A percentile compares a stretch with the other conserved stretches of the same genome.
These are phyloP conservation scores for Neotoma lepida DNA, from an alignment of 2,113 vertebrate genomes.

Conservation along the genomic window DNA sequence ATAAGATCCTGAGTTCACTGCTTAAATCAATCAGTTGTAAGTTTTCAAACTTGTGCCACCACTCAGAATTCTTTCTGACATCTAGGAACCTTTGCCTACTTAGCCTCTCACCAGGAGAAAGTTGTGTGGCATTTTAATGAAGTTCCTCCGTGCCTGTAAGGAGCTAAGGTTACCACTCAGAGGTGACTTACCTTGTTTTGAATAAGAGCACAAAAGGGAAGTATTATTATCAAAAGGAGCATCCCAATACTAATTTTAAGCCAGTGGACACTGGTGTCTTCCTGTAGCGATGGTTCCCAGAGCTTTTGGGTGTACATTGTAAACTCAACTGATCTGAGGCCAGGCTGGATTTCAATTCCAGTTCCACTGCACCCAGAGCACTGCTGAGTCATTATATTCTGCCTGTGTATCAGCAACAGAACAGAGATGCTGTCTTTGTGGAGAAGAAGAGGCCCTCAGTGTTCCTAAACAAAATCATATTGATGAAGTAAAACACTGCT, in stretches of 20 bases:
- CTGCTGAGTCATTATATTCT: not conserved
- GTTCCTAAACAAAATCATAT: not conserved
- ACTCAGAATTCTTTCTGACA: constrained; percentile 38
- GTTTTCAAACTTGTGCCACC: not conserved
- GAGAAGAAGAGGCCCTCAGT: not conserved
- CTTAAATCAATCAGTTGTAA: not conserved
- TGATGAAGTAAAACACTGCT: not conserved
- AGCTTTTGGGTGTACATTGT: not conserved
- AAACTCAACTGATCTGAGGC: not conserved
- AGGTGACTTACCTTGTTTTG: constrained; percentile 39
- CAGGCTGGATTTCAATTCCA: not conserved
- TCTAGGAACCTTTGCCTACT: not conserved
- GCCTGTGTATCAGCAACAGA: not conserved
- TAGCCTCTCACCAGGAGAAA: not conserved
- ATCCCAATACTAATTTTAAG: constrained; percentile 11
- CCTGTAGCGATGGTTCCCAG: not conserved
- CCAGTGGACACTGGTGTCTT: not conserved
- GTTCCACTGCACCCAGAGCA: not conserved
- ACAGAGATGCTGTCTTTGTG: not conserved
- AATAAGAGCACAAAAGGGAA: constrained; percentile 43
- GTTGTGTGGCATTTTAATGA: not conserved
- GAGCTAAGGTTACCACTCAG: not conserved
- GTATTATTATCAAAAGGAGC: not conserved
- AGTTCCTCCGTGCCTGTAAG: constrained; percentile 33
- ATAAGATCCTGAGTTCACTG: constrained; percentile 2